These are phyloP conservation scores for Cherax quadricarinatus DNA, from an alignment of 1,140 invertebrate genomes.

Conservation along the genomic window DNA sequence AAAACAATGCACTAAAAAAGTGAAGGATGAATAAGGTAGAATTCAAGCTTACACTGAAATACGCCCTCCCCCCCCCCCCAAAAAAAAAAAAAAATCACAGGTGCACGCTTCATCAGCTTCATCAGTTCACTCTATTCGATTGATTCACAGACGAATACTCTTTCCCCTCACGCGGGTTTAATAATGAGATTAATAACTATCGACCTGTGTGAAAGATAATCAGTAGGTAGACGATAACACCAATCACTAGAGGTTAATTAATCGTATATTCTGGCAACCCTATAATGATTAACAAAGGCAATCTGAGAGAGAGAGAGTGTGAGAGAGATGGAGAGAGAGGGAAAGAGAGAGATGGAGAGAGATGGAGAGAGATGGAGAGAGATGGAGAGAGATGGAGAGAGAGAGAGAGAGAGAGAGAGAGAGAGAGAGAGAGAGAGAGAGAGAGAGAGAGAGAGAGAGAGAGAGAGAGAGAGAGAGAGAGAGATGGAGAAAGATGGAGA, in stretches of 20 bases:
- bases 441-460: neutral
- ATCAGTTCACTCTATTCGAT: no score
- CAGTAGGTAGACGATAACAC: constrained; percentile 28
- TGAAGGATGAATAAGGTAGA: no score
- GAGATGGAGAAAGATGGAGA: no score
- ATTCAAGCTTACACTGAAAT: no score
- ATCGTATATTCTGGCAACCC: constrained; percentile 11
- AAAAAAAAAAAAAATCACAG: no score
- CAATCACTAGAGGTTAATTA: neutral
- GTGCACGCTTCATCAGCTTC: no score
- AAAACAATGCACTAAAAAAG: no score
- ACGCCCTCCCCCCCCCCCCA: no score
- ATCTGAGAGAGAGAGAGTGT: constrained; percentile 25
- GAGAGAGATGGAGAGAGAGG: constrained; percentile 16
- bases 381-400: no score
- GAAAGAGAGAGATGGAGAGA: constrained; percentile 14
- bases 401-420: no score
- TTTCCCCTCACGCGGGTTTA: neutral
- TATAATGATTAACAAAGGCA: neutral
- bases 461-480: neutral
- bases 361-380: constrained; percentile 5
- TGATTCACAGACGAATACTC: no score
- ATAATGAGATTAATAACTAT: constrained; percentile 19
- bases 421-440: no score
- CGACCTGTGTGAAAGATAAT: constrained; percentile 24